phyloP scores from a whole-genome alignment of 2,888 invertebrate genomes.

The Eupithecia subumbrata region DNA sequence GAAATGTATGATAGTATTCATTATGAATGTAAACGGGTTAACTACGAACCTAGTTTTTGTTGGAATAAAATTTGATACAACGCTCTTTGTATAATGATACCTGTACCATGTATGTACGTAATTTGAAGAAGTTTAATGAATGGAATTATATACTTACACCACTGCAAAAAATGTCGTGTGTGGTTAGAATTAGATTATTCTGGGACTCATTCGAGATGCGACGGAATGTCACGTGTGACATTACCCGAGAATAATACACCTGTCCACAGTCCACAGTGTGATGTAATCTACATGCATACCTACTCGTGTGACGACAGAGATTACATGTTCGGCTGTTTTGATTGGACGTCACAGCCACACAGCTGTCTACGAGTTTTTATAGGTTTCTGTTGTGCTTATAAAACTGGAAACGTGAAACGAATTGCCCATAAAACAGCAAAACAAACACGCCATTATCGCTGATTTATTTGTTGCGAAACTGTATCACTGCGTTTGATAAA shows the following conservation, averaged over 20 bases:
- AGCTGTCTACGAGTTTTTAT: constrained; percentile 41
- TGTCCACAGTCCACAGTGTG: constrained; percentile 56
- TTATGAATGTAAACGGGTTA: too few species aligned
- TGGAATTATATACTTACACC: neutral
- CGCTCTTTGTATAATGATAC: neutral
- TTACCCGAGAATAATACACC: constrained; percentile 10
- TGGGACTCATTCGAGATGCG: constrained; percentile 2
- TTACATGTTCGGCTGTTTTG: constrained; percentile 61
- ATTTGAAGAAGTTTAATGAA: neutral
- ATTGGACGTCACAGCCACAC: constrained; percentile 61
- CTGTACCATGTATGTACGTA: neutral
- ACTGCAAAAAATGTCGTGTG: neutral
- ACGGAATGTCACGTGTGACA: neutral
- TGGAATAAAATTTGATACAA: too few species aligned
- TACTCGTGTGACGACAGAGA: constrained; percentile 61
- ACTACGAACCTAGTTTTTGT: too few species aligned
- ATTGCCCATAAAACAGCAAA: constrained; percentile 24
- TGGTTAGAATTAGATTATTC: neutral
- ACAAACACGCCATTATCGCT: constrained; percentile 22
- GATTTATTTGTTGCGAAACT: constrained; percentile 28
- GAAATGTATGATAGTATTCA: neutral
- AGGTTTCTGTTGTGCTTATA: constrained; percentile 40
- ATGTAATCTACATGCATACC: constrained; percentile 69
- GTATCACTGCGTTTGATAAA: constrained; percentile 14
- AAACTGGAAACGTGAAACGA: constrained; percentile 31